These are phyloP conservation scores for Epicampocera succincta DNA, from an alignment of 2,888 invertebrate genomes.

Conservation along the genomic window DNA sequence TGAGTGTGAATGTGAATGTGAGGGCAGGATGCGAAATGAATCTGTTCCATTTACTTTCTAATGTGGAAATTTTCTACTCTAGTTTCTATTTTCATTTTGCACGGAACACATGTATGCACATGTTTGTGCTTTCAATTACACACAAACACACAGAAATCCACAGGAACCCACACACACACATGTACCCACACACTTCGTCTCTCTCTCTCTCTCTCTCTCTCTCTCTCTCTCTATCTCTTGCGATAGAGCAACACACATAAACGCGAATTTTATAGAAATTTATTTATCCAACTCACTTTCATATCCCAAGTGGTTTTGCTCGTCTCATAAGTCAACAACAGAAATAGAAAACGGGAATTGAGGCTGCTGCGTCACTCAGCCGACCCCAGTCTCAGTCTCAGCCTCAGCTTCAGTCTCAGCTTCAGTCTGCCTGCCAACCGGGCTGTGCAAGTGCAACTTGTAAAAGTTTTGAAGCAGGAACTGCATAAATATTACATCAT, in stretches of 20 bases:
- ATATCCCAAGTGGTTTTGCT: conserved; percentile 55
- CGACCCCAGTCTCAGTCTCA: background rate
- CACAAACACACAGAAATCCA: background rate
- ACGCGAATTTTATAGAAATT: conserved; percentile 37
- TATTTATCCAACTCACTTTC: conserved; percentile 56
- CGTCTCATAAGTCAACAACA: conserved; percentile 44
- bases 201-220: no score
- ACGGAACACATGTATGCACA: no score
- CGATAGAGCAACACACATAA: no score
- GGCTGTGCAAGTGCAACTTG: conserved; percentile 3
- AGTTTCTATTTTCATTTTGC: conserved; percentile 61
- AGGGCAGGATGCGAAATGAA: conserved; percentile 47
- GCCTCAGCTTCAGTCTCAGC: no score
- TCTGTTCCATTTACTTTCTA: conserved; percentile 67
- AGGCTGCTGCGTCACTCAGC: conserved; percentile 4
- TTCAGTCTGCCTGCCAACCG: background rate
- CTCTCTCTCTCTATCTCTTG: no score
- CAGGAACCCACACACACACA: background rate
- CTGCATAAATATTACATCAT: conserved; percentile 28
- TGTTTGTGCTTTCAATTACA: background rate
- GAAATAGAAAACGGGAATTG: conserved; percentile 25
- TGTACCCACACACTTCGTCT: background rate
- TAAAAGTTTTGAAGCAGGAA: conserved; percentile 19
- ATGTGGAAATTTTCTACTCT: conserved; percentile 62
- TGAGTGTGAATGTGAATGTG: no score